phyloP scores from a whole-genome alignment of 2,113 vertebrate species.

The Camelus dromedarius region DNA sequence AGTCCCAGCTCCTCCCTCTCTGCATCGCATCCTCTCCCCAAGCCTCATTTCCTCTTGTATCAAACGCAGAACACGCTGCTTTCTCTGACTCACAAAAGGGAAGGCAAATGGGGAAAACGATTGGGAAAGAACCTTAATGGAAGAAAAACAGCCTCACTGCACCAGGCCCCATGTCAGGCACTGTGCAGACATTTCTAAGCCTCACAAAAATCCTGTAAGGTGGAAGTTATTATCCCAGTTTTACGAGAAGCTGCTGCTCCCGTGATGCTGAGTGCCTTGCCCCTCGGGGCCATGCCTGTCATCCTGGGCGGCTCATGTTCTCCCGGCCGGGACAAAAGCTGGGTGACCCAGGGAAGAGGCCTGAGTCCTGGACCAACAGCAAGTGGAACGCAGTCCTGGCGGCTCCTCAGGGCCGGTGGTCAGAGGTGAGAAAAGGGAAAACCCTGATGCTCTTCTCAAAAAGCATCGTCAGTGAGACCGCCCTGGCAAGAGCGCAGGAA shows the following conservation, averaged over 20 bases:
- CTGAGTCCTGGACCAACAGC: neutral
- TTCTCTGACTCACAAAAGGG: neutral
- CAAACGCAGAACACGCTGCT: neutral
- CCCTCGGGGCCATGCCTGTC: neutral
- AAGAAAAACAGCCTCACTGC: neutral
- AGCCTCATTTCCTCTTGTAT: neutral
- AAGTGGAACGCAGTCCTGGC: accelerated
- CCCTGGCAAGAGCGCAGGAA: neutral
- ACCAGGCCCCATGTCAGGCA: neutral
- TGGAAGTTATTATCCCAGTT: neutral
- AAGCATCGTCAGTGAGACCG: neutral
- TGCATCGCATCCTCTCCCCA: neutral
- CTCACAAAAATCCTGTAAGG: neutral
- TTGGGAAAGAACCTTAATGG: neutral
- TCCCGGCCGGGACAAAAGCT: neutral
- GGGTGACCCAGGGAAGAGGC: neutral
- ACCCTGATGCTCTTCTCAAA: neutral
- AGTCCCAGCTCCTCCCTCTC: neutral
- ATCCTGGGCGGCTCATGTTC: neutral
- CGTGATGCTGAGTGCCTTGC: neutral
- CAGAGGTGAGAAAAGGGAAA: neutral
- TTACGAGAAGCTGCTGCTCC: neutral
- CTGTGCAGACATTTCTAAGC: neutral
- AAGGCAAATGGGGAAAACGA: neutral
- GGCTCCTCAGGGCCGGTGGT: neutral